Evolutionary conservation across 2,888 invertebrate species (phyloP).

Genomic region (Anoncus sp.): DNA sequence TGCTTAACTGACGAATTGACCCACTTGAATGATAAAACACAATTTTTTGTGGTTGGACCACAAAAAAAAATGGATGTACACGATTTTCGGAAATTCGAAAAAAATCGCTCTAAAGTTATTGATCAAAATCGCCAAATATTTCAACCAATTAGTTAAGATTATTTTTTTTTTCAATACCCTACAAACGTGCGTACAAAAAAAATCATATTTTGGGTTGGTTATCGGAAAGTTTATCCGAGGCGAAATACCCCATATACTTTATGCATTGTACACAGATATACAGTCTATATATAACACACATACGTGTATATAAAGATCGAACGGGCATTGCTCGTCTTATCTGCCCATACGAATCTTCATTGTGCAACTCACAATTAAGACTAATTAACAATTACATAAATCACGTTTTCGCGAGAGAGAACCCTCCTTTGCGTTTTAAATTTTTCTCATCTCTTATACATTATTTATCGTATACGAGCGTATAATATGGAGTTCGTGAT

Average conservation of each 20-base stretch:
- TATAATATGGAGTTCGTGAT: slow-evolving; percentile 30
- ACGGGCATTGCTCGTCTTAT: slow-evolving; percentile 49
- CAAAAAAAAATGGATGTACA: too few relatives aligned
- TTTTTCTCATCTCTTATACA: slow-evolving; percentile 5
- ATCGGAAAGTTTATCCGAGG: too few relatives aligned
- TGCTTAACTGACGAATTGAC: too few relatives aligned
- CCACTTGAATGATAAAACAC: too few relatives aligned
- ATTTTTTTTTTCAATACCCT: too few relatives aligned
- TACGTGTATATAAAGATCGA: slow-evolving; percentile 21
- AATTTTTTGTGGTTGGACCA: too few relatives aligned
- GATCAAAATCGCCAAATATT: too few relatives aligned
- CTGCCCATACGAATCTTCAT: slow-evolving; percentile 61
- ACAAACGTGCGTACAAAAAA: too few relatives aligned
- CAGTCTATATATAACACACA: slow-evolving; percentile 9
- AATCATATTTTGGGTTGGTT: too few relatives aligned
- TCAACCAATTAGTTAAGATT: too few relatives aligned
- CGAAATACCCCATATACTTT: neutral
- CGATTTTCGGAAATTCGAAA: too few relatives aligned
- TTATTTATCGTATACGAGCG: slow-evolving; percentile 1
- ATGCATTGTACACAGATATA: neutral
- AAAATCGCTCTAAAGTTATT: too few relatives aligned
- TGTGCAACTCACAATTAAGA: slow-evolving; percentile 66
- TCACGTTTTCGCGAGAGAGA: slow-evolving; percentile 46
- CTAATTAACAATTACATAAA: slow-evolving; percentile 68
- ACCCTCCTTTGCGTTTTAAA: slow-evolving; percentile 26